Percentiles rank a stretch among this genome's conserved stretches.
phyloP scores from a whole-genome alignment of 2,888 invertebrate species.

The Scrobipalpa costella region DNA sequence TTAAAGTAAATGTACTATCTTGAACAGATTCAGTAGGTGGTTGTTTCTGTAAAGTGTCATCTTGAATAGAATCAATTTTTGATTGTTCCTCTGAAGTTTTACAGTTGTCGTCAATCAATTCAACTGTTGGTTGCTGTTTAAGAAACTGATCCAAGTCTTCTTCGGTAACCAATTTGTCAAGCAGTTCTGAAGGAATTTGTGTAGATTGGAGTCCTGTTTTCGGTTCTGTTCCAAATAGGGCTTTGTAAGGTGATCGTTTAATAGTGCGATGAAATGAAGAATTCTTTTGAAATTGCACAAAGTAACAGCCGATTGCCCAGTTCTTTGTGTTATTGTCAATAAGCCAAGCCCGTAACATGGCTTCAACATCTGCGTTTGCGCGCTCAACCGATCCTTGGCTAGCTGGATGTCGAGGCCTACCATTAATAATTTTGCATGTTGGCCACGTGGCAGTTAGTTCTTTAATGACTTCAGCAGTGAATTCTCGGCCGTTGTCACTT shows the following conservation, averaged over 20 bases:
- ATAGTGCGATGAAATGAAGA: slow-evolving; percentile 33
- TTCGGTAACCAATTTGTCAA: slow-evolving; percentile 24
- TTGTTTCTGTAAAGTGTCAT: too few species aligned
- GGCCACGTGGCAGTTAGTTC: slow-evolving; percentile 16
- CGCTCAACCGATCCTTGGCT: slow-evolving; percentile 26
- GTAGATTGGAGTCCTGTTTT: slow-evolving; percentile 26
- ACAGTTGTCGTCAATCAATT: too few species aligned
- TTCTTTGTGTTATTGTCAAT: slow-evolving; percentile 18
- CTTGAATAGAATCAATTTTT: too few species aligned
- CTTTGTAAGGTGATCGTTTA: too few species aligned
- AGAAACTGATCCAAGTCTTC: too few species aligned
- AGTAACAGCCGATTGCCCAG: slow-evolving; percentile 29
- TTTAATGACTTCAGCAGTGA: slow-evolving; percentile 1
- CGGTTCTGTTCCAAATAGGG: slow-evolving; percentile 29
- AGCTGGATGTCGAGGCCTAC: slow-evolving; percentile 26
- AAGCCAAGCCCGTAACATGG: slow-evolving; percentile 20
- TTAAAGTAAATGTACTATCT: too few species aligned
- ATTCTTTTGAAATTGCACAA: slow-evolving; percentile 32
- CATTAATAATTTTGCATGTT: slow-evolving; percentile 25
- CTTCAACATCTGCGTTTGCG: slow-evolving; percentile 26
- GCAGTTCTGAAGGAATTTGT: slow-evolving; percentile 24
- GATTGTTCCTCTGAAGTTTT: too few species aligned
- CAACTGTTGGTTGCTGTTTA: too few species aligned
- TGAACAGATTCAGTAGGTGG: too few species aligned
- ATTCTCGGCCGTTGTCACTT: slow-evolving; percentile 24